Evolutionary conservation across 2,797 vertebrate genomes (phyloP).

Genomic region (Ateles fusciceps): DNA sequence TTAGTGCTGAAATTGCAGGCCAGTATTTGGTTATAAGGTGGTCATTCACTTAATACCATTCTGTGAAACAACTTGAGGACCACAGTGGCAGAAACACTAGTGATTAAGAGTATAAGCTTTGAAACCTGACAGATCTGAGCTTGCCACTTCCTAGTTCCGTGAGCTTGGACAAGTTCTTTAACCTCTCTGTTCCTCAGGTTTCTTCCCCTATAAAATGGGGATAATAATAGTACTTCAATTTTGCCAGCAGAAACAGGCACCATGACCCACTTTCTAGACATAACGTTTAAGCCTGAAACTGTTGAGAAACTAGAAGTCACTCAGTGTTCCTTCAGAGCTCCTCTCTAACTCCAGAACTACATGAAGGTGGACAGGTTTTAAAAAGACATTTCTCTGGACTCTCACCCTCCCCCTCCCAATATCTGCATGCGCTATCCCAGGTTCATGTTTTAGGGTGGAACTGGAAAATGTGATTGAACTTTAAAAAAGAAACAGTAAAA

Average conservation of each 20-base stretch:
- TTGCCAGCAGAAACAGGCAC: constrained; percentile 34
- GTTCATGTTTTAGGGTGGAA: constrained; percentile 40
- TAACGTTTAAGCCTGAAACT: constrained; percentile 46
- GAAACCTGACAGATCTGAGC: background rate
- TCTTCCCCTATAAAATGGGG: constrained; percentile 51
- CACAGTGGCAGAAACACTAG: background rate
- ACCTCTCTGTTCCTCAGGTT: constrained; percentile 38
- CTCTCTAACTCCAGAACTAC: constrained; percentile 35
- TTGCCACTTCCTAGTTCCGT: background rate
- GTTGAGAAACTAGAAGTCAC: constrained; percentile 20
- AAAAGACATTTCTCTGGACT: background rate
- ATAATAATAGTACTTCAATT: constrained; percentile 54
- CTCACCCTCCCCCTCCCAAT: background rate
- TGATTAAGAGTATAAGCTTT: background rate
- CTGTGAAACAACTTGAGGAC: background rate
- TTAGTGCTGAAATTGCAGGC: background rate
- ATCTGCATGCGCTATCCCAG: background rate
- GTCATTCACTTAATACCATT: background rate
- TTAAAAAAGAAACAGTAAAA: background rate
- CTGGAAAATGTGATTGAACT: background rate
- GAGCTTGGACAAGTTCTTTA: constrained; percentile 11
- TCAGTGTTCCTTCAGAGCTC: background rate
- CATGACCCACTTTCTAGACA: constrained; percentile 49
- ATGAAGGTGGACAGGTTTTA: background rate
- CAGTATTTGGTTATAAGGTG: background rate